phyloP scores from a whole-genome alignment of 2,888 invertebrate species.

The Xanthorhoe spadicearia region DNA sequence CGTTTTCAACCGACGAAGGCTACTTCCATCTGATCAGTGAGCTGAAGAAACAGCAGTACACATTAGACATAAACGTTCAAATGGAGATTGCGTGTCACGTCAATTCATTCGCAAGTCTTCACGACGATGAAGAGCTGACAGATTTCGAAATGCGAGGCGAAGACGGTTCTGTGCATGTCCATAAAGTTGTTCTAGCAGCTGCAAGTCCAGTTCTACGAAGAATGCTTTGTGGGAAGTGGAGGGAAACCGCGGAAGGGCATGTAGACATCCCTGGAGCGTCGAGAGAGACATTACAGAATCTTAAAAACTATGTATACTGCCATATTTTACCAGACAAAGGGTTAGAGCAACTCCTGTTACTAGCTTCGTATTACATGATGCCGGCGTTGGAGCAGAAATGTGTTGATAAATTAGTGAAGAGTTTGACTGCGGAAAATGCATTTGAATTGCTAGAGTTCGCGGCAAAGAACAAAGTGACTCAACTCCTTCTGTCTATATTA shows the following conservation, averaged over 20 bases:
- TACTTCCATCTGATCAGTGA: conserved; percentile 59
- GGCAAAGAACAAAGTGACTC: conserved; percentile 54
- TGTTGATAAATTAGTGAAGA: conserved; percentile 52
- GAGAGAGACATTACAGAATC: conserved; percentile 52
- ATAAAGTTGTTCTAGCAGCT: conserved; percentile 59
- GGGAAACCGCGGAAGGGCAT: conserved; percentile 55
- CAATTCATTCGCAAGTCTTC: conserved; percentile 53
- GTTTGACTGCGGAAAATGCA: conserved; percentile 35
- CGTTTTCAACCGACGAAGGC: conserved; percentile 57
- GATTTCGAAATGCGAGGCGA: conserved; percentile 62
- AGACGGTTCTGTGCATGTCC: conserved; percentile 60
- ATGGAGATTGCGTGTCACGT: conserved; percentile 52
- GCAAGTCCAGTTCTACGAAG: conserved; percentile 59
- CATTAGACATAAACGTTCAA: conserved; percentile 49
- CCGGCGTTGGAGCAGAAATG: conserved; percentile 61
- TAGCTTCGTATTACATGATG: conserved; percentile 63
- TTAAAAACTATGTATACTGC: conserved; percentile 62
- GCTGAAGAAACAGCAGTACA: conserved; percentile 52
- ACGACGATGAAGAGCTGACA: conserved; percentile 58
- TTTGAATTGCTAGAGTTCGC: conserved; percentile 59
- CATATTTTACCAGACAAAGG: conserved; percentile 54
- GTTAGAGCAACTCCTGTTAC: conserved; percentile 55
- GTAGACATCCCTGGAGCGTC: conserved; percentile 57
- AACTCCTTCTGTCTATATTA: conserved; percentile 54
- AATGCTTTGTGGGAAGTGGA: conserved; percentile 61